Evolutionary conservation across 1,140 invertebrate species (phyloP), one percentile per base, ranked within the genome.

Genomic region (Zaprionus ornatus): DNA sequence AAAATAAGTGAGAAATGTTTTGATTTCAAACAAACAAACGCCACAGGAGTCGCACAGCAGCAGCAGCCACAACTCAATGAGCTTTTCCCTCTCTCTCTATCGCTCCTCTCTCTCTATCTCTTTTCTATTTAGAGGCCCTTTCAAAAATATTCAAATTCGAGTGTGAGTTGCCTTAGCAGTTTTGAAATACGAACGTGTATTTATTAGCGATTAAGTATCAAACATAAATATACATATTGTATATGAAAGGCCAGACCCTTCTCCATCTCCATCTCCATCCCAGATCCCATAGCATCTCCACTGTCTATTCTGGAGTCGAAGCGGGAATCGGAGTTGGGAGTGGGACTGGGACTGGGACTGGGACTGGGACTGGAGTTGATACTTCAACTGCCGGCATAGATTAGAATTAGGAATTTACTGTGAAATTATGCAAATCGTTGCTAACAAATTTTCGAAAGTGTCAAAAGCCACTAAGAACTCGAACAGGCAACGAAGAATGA

Each of bases 181-280:
- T 86, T 84, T 84, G 85, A 88, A 88, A 87, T 87, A 87, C 85
- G 84, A 87, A 86, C 64, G 84, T 84, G 77, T 88, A 90, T 90
- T 88, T 88, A 88, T 88, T 88, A 87, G 74, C 77, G 84, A 87
- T 87, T 88, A 87, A 82, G 74, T 76, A 72, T 72, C 69, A 77
- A 60, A 77, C 74, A 65, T 55, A 72, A 76, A 50, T 75, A 75
- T 70, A 74, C 52, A 74, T 57, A 67, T 56, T 19, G 13, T 6
- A 23, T 54, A 17, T 54, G 23, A 48, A 23, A 23, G 32, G 48
- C 19, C 6, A 48, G 55, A 29, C 27, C 25, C 50, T 45, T 50
- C 4, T 35, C 54, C 27, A 21, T 40, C 32, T 35, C 10, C 32
- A 35, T 35, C 32, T 37, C 35, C 35, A 37, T 37, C 35, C 35